phyloP scores from a whole-genome alignment of 35 echinoderm and acorn worm genomes.

The Ophioderma brevispina region DNA sequence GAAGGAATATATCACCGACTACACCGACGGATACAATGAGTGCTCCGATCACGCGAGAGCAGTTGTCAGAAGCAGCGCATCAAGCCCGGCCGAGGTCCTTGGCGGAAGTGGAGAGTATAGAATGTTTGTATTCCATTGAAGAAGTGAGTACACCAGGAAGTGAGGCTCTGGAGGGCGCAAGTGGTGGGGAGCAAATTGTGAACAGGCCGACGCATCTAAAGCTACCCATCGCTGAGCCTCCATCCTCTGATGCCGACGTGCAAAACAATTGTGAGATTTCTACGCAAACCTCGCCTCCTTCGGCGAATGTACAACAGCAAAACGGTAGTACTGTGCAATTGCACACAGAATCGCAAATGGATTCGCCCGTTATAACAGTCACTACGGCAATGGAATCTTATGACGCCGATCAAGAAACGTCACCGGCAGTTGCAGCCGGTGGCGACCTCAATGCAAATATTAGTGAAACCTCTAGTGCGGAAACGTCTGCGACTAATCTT shows the following conservation, averaged over 20 bases:
- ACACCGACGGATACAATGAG: conserved; percentile 74
- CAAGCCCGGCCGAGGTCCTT: conserved; percentile 37
- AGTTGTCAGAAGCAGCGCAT: conserved; percentile 71
- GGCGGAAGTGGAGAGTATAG: conserved; percentile 67
- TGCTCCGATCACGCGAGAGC: conserved; percentile 66
- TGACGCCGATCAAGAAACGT: no score
- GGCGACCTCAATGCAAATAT: no score
- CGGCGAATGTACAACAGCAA: background rate
- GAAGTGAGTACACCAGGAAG: background rate
- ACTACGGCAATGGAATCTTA: no score
- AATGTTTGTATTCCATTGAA: conserved; percentile 34
- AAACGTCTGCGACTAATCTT: no score
- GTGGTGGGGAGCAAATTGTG: background rate
- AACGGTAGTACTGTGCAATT: background rate
- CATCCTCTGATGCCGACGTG: background rate
- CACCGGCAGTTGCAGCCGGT: no score
- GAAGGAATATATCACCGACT: conserved; percentile 29
- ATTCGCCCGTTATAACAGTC: conserved; percentile 5
- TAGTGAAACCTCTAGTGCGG: no score
- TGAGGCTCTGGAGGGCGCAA: background rate
- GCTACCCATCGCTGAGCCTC: background rate
- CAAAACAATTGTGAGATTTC: background rate
- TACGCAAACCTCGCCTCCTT: background rate
- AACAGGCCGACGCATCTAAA: conserved; percentile 30
- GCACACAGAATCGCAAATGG: background rate